Evolutionary conservation across 2,113 vertebrate species (phyloP).

Genomic region (Litocranius walleri): DNA sequence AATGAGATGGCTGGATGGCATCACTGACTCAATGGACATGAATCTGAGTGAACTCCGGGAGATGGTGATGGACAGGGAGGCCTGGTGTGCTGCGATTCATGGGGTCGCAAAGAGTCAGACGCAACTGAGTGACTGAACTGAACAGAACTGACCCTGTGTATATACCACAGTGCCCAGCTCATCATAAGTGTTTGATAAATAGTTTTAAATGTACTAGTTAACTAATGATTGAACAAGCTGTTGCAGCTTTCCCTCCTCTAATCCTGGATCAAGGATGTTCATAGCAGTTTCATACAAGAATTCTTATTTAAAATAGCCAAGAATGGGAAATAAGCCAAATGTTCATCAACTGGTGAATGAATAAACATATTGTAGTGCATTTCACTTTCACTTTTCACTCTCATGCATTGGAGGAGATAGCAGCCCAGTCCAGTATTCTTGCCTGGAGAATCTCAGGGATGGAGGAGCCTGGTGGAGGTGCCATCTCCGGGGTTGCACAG

Average conservation of each 20-base stretch:
- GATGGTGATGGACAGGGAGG: no score
- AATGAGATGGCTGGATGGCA: no score
- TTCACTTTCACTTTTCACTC: no score
- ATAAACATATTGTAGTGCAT: neutral
- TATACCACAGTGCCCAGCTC: neutral
- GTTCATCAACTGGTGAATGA: neutral
- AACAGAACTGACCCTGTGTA: neutral
- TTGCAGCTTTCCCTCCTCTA: neutral
- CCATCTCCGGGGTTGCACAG: no score
- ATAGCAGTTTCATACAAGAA: neutral
- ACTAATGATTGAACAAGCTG: neutral
- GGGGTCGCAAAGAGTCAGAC: no score
- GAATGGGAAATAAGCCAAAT: neutral
- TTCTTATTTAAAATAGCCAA: neutral
- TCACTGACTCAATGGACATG: rapidly evolving
- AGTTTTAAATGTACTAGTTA: neutral
- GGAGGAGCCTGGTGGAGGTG: no score
- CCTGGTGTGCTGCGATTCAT: no score
- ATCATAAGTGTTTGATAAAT: neutral
- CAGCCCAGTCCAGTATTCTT: no score
- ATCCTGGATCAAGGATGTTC: neutral
- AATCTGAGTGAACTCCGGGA: no score
- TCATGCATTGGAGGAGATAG: no score
- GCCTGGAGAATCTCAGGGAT: no score
- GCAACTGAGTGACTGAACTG: no score